Percentiles rank a stretch among this genome's conserved stretches.
Conservation (phyloP, 2,888 invertebrate genomes). For the Lobophora halterata region DNA sequence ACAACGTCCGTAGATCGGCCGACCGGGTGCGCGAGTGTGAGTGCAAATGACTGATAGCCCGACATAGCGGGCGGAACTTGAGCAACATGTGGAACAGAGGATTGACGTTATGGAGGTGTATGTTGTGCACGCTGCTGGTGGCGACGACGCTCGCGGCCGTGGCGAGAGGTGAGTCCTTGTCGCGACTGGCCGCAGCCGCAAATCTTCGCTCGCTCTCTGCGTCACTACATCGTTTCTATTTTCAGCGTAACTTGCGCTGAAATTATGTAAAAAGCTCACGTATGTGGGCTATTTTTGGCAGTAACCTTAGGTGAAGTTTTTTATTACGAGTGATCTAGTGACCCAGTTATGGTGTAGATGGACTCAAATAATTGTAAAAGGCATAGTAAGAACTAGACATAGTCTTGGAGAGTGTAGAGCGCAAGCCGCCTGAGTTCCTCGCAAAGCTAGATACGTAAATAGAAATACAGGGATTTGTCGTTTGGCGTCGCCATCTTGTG, state of each 20-base stretch:
- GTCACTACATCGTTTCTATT: conserved; percentile 74
- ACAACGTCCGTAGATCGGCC: conserved; percentile 65
- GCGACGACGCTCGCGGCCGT: conserved; percentile 65
- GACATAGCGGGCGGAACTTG: conserved; percentile 66
- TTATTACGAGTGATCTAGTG: conserved; percentile 63
- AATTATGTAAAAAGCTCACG: conserved; percentile 81
- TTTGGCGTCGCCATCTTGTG: conserved; percentile 79
- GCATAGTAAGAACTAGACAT: conserved; percentile 24
- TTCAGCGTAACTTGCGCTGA: conserved; percentile 78
- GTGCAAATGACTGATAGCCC: conserved; percentile 79
- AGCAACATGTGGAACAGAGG: conserved; percentile 77
- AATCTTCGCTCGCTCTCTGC: conserved; percentile 58
- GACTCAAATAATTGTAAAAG: conserved; percentile 12
- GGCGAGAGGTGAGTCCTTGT: conserved; percentile 70
- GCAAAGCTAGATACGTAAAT: conserved; percentile 76
- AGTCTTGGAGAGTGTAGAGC: conserved; percentile 24
- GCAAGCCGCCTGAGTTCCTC: conserved; percentile 46
- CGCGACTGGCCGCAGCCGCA: conserved; percentile 40
- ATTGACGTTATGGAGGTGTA: conserved; percentile 75
- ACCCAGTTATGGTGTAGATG: conserved; percentile 46
- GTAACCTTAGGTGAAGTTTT: conserved; percentile 71
- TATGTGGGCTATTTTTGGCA: conserved; percentile 76
- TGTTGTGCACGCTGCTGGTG: conserved; percentile 72
- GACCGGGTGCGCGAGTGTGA: conserved; percentile 77
- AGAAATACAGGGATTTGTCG: conserved; percentile 80